A percentile compares a stretch with the other conserved stretches of the same genome.
Conservation (phyloP, 2,797 vertebrate species). For the Anguilla marmorata region DNA sequence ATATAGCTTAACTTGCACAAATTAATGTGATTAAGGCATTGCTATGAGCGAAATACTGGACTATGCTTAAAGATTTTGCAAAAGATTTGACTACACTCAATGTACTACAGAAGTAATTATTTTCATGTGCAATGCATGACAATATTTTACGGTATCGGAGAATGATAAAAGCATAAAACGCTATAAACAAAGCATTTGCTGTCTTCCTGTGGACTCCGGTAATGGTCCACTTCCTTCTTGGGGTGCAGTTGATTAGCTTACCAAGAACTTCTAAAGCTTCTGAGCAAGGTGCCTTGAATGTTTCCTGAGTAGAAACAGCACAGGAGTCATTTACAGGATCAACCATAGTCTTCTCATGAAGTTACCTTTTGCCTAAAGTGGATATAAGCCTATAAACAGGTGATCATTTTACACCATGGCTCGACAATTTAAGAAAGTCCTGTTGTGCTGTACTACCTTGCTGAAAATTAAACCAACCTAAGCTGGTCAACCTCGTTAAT, state of each 20-base stretch:
- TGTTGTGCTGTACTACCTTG: too few species aligned
- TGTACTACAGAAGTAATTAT: neutral
- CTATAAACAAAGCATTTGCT: neutral
- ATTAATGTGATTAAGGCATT: neutral
- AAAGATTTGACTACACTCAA: neutral
- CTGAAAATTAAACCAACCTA: too few species aligned
- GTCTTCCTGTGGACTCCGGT: conserved; percentile 16
- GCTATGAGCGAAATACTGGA: neutral
- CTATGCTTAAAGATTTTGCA: neutral
- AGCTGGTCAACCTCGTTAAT: too few species aligned
- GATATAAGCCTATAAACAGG: neutral
- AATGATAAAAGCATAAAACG: neutral
- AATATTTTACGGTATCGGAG: neutral
- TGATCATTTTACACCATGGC: too few species aligned
- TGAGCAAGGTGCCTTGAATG: neutral
- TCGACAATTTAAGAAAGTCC: too few species aligned
- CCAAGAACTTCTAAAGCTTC: neutral
- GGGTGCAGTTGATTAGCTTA: conserved; percentile 4
- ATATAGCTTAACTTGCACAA: neutral
- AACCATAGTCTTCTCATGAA: neutral
- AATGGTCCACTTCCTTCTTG: conserved; percentile 20
- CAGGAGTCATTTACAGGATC: neutral
- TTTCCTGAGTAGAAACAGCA: neutral
- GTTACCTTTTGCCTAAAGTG: neutral
- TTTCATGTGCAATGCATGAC: neutral